Evolutionary conservation across 2,113 vertebrate species (phyloP).

Genomic region (Vireo altiloquus): DNA sequence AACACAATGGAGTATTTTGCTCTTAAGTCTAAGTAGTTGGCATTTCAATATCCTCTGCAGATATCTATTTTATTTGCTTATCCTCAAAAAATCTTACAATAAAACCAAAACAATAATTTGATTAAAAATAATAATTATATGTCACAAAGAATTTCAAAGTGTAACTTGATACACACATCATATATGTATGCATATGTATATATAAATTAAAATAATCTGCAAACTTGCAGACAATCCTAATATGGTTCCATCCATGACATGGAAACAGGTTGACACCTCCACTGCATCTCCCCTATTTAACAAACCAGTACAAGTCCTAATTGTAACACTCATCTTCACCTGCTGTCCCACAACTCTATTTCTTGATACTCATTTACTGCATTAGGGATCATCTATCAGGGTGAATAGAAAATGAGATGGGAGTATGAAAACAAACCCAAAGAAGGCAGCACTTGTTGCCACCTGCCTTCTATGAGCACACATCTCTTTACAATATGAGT

Average conservation of each 20-base stretch:
- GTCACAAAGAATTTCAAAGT: background rate
- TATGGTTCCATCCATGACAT: background rate
- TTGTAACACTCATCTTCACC: slow-evolving; percentile 47
- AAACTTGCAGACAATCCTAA: background rate
- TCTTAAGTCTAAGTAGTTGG: background rate
- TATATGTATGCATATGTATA: background rate
- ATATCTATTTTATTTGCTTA: background rate
- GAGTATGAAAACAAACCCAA: background rate
- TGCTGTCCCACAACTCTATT: background rate
- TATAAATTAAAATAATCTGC: background rate
- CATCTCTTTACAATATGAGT: background rate
- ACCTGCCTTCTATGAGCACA: background rate
- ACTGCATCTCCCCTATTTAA: slow-evolving; percentile 59
- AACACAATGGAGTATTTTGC: background rate
- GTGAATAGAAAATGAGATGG: background rate
- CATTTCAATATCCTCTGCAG: background rate
- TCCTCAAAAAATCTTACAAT: background rate
- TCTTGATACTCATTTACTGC: background rate
- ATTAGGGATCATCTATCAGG: background rate
- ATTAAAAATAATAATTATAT: background rate
- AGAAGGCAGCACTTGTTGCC: background rate
- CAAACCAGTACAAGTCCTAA: slow-evolving; percentile 73
- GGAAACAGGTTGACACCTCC: background rate
- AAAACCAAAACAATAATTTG: background rate
- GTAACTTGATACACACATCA: background rate